Evolutionary conservation across 2,888 invertebrate species (phyloP), one percentile per base, ranked within the genome.

Genomic region (Sesamia inferens): DNA sequence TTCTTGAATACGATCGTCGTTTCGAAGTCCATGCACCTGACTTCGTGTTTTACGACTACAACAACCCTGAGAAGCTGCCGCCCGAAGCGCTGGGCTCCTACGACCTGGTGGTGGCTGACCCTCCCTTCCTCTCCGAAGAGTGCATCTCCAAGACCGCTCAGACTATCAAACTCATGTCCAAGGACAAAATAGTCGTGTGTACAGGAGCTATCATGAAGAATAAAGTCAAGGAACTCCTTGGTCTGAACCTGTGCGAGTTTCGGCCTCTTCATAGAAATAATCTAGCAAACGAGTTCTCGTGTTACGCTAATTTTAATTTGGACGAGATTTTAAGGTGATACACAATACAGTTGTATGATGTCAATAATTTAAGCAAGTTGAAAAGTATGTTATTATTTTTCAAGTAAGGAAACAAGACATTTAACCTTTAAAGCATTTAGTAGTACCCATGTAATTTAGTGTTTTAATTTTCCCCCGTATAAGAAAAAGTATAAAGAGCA

Each of bases 61-160:
- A 98, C 87, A 92, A 95, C 16, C 98, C 99, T 0, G 96, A 98
- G 16, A 96, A 97, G 65, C 88, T 98, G 19, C 97, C 98, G 0
- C 90, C 95, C 51, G 97, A 97, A 16, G 93, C 97, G 19, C 86
- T 95, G 2, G 94, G 94, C 39, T 91, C 95, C 63, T 99, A 97
- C 92, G 98, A 99, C 93, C 91, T 99, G 42, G 98, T 99, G 1
- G 96, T 99, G 70, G 98, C 98, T 0, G 99, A 99, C 95, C 99
- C 99, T 1, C 99, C 99, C 0, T 99, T 99, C 93, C 96, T 99
- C 5, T 98, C 99, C 0, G 98, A 98, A 85, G 99, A 99, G 91
- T 99, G 99, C 93, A 96, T 99, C 65, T 97, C 97, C 1, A 99
- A 99, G 95, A 98, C 98, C 0, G 97, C 98, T 0, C 94, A 97